Evolutionary conservation across 2,888 invertebrate species (phyloP).

Genomic region (Sphaerophoria taeniata): DNA sequence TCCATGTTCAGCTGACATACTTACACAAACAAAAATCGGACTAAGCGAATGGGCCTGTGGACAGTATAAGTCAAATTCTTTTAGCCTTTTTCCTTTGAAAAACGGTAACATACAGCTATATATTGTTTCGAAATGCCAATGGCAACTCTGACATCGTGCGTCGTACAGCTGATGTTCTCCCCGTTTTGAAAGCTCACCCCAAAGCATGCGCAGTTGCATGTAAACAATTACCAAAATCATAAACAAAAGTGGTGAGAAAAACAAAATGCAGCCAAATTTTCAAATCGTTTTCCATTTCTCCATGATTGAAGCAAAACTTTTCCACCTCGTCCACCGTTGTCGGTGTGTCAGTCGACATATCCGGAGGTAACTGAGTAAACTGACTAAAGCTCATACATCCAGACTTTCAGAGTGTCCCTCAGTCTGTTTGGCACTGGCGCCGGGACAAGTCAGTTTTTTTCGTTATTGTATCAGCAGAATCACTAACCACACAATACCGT

Average conservation of each 20-base stretch:
- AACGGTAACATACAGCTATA: too few relatives aligned
- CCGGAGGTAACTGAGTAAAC: neutral
- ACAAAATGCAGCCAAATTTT: neutral
- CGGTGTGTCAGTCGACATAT: neutral
- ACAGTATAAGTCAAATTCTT: too few relatives aligned
- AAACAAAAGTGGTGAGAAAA: slow-evolving; percentile 31
- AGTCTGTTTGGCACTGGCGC: slow-evolving; percentile 73
- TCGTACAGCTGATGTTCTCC: neutral
- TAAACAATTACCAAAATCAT: slow-evolving; percentile 29
- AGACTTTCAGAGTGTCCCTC: slow-evolving; percentile 48
- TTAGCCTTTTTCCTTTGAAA: neutral
- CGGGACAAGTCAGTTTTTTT: slow-evolving; percentile 66
- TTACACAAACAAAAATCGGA: too few relatives aligned
- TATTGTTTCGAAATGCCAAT: neutral
- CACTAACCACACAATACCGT: slow-evolving; percentile 30
- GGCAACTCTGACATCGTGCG: slow-evolving; percentile 12
- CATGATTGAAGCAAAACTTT: slow-evolving; percentile 29
- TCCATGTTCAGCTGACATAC: too few relatives aligned
- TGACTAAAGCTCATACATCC: slow-evolving; percentile 58
- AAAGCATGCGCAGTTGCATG: slow-evolving; percentile 14
- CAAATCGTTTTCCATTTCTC: slow-evolving; percentile 15
- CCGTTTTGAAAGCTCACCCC: slow-evolving; percentile 1
- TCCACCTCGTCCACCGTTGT: slow-evolving; percentile 39
- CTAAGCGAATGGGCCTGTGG: too few relatives aligned
- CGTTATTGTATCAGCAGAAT: slow-evolving; percentile 44